Evolutionary conservation across 2,113 vertebrate species (phyloP), one percentile per base, ranked within the genome.

Genomic region (Solea senegalensis): DNA sequence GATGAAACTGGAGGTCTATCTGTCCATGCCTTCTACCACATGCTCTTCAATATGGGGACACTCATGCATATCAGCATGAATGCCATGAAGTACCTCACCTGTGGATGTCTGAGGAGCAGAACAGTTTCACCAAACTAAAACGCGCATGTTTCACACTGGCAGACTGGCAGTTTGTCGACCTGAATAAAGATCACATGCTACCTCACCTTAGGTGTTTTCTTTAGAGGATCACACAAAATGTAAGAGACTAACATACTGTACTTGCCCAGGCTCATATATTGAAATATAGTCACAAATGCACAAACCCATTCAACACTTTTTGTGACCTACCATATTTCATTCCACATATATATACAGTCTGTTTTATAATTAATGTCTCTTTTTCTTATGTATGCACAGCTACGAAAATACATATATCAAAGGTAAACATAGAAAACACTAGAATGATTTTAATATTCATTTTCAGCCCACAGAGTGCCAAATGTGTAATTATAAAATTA

Each of bases 1-100:
- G 95, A 96, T 74, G 94, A 95, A 55, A 95, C 94, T 4, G 95
- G 95, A 62, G 91, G 85, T 59, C 90, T 96, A 61, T 95, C 95
- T 6, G 92, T 96, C 54, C 93, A 92, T 7, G 92, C 84, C 63
- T 95, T 96, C 89, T 95, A 96, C 87, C 94, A 96, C 89, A 94
- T 95, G 94, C 93, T 96, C 68, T 96, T 95, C 72, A 94, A 93
- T 82, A 80, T 96, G 65, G 94, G 95, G 53, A 88, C 94, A 61
- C 65, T 96, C 49, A 94, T 96, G 93, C 93, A 93, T 51, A 54
- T 95, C 67, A 87, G 91, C 81, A 81, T 95, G 80, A 94, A 90
- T 3, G 87, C 89, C 53, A 92, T 96, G 86, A 95, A 94, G 86
- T 91, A 91, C 71, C 85, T 96, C 58, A 92, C 94, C 65, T 96